Conservation (phyloP, 1,140 invertebrate genomes). For the Phortica variegata region DNA sequence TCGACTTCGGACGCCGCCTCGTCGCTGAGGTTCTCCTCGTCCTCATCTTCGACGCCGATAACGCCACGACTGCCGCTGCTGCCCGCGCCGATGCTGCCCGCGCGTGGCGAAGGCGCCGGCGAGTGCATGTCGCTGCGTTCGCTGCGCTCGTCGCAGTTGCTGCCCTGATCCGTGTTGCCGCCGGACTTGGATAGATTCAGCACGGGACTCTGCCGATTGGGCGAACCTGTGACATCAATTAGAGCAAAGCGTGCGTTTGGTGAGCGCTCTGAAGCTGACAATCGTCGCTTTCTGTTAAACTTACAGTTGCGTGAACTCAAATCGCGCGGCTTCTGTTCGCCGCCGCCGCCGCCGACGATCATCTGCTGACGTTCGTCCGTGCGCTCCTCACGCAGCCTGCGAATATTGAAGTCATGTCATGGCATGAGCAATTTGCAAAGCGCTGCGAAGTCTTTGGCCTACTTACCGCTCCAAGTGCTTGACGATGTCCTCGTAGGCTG, state of each 20-base stretch:
- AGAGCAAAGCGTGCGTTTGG: constrained; percentile 14
- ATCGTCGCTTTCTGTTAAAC: constrained; percentile 24
- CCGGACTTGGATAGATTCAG: constrained; percentile 86
- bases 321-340: constrained; percentile 76
- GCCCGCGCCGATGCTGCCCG: constrained; percentile 46
- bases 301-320: constrained; percentile 84
- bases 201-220: constrained; percentile 86
- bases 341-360: constrained; percentile 53
- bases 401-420: too few species aligned
- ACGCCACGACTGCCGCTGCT: constrained; percentile 64
- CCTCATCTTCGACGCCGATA: constrained; percentile 60
- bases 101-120: constrained; percentile 58
- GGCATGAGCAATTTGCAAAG: constrained; percentile 60
- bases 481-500: constrained; percentile 89
- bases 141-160: constrained; percentile 61
- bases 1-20: constrained; percentile 67
- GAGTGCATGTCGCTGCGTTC: constrained; percentile 61
- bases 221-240: constrained; percentile 66
- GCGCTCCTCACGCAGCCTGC: constrained; percentile 81
- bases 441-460: too few species aligned
- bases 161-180: constrained; percentile 58
- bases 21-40: constrained; percentile 81
- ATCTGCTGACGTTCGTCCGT: constrained; percentile 65
- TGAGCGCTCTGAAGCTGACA: constrained; percentile 21
- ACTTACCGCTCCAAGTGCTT: constrained; percentile 88